These are phyloP conservation scores for Pterobdella sp. DNA, from an alignment of 2,888 invertebrate species.

Conservation along the genomic window DNA sequence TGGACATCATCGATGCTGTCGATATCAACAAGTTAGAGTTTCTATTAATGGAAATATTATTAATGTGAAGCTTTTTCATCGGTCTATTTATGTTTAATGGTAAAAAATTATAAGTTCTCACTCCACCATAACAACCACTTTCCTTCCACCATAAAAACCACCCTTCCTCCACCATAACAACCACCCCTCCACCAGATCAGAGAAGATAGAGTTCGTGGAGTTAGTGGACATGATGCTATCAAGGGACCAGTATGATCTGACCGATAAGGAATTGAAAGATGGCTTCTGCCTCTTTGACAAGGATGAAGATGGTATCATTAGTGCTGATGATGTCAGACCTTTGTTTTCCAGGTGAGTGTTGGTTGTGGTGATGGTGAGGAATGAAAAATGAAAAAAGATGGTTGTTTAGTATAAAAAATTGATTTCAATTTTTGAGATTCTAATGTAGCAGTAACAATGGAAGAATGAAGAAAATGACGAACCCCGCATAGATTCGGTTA, in stretches of 20 bases:
- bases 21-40: constrained; percentile 31
- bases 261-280: constrained; percentile 27
- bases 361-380: background rate
- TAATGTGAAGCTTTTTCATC: no score
- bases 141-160: no score
- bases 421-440: no score
- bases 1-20: constrained; percentile 33
- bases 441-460: background rate
- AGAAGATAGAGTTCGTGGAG: constrained; percentile 31
- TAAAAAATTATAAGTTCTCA: no score
- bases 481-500: constrained; percentile 16
- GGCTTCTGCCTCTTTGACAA: constrained; percentile 34
- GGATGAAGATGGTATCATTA: constrained; percentile 31
- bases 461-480: background rate
- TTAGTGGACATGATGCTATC: constrained; percentile 32
- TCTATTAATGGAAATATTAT: no score
- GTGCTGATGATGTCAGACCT: constrained; percentile 26
- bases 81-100: no score
- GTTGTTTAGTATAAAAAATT: no score
- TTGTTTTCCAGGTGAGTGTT: constrained; percentile 19
- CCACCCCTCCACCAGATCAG: no score
- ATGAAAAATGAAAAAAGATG: background rate
- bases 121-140: no score
- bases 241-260: constrained; percentile 16
- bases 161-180: no score